Evolutionary conservation across 2,113 vertebrate genomes (phyloP).

Genomic region (Rallus limicola): DNA sequence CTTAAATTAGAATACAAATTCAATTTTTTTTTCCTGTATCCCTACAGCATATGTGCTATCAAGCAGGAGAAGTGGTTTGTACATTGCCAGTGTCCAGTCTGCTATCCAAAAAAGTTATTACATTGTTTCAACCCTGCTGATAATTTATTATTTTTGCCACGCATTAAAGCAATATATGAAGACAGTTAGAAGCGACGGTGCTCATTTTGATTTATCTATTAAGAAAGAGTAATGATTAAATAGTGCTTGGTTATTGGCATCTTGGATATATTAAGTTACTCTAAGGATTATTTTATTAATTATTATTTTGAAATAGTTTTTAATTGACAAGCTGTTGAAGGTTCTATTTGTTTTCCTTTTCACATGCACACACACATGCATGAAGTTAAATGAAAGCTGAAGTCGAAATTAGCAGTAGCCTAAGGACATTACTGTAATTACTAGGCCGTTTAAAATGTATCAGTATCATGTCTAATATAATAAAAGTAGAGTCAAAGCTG

Average conservation of each 20-base stretch:
- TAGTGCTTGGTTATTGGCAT: not conserved
- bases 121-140: not conserved
- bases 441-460: constrained; percentile 47
- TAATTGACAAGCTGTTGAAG: not conserved
- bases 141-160: not conserved
- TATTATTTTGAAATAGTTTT: not conserved
- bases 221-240: not conserved
- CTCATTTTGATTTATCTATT: not conserved
- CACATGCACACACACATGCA: not conserved
- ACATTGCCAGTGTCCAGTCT: not conserved
- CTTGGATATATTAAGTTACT: not conserved
- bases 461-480: constrained; percentile 53
- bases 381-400: constrained; percentile 13
- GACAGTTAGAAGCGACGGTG: not conserved
- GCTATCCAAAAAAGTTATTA: not conserved
- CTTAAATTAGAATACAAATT: not conserved
- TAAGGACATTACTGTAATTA: constrained; percentile 49
- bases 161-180: not conserved
- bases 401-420: constrained; percentile 28
- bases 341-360: not conserved
- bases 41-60: not conserved
- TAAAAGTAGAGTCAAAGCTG: constrained; percentile 30
- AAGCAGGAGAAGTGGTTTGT: not conserved
- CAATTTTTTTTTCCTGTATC: not conserved
- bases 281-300: not conserved